Base-by-base conservation (phyloP, 2,797 vertebrate genomes). In the Sebastes itinus region DNA sequence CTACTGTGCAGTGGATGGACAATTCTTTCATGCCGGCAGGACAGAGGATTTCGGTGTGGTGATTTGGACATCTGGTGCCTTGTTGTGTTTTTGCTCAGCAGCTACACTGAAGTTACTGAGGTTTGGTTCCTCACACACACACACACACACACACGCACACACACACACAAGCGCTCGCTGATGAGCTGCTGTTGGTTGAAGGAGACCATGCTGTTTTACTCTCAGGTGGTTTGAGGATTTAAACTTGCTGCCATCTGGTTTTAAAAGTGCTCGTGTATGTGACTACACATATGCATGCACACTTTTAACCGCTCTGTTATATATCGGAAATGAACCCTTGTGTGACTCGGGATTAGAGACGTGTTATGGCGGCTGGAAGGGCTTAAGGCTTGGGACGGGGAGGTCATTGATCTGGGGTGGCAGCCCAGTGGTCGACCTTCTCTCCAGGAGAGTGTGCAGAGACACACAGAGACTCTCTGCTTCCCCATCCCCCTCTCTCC, bases 331-430 rank as follows among this genome's bases (percentile, higher is more conserved):
- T 69, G 8, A 81, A 77, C 33, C 25, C 68, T 54, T 72, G 81
- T 66, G 72, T 82, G 72, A 77, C 67, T 70, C 20, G 4, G 18
- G 30, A 62, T 60, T 54, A 78, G 77, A 90, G 83, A 73, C 75
- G 77, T 83, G 68, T 87, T 86, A 70, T 72, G 49, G 61, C 22
- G 3, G n/a, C 22, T 75, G 58, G 35, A 58, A 64, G 55, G 73
- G 32, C 79, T 71, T n/a, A n/a, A 64, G 56, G 56, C 82, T 52
- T 5, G 6, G 54, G 11, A 54, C 2, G 33, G 56, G 28, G 56
- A 58, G 63, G 63, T 80, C 71, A 82, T 89, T 72, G 86, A 89
- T 89, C 83, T 64, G 76, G 13, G 35, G 61, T 58, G 74, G 74
- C 28, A 66, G 58, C 78, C 68, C 71, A 46, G 63, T 65, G 38